Evolutionary conservation across 2,113 vertebrate species (phyloP).

Genomic region (Cariama cristata): DNA sequence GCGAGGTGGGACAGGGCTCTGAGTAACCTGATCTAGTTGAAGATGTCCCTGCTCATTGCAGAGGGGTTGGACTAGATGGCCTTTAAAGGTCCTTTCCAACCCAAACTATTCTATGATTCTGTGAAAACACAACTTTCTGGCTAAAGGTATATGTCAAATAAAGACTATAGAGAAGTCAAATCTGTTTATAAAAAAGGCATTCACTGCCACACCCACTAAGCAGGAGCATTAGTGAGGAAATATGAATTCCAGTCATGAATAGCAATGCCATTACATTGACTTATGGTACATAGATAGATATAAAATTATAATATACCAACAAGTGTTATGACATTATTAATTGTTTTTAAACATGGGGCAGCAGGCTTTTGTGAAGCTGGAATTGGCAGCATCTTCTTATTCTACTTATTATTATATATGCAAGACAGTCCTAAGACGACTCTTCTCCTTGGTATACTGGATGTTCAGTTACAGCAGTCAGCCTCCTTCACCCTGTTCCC

Average conservation of each 20-base stretch:
- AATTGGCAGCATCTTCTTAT: neutral
- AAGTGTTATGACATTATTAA: neutral
- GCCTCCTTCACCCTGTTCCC: neutral
- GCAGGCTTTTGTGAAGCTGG: neutral
- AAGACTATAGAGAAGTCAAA: neutral
- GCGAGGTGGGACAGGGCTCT: neutral
- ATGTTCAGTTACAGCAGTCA: neutral
- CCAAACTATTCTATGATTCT: neutral
- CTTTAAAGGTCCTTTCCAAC: neutral
- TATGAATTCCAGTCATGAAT: neutral
- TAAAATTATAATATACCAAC: neutral
- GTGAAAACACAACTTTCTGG: neutral
- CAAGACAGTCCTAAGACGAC: neutral
- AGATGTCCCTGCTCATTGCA: neutral
- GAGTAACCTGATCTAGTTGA: neutral
- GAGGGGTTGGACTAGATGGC: neutral
- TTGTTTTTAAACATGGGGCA: neutral
- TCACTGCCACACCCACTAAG: neutral
- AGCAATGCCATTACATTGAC: neutral
- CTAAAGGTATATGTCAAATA: neutral
- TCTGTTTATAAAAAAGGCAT: neutral
- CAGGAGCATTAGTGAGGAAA: neutral
- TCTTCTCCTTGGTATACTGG: neutral
- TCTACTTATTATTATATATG: neutral
- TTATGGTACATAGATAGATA: neutral